phyloP scores from a whole-genome alignment of 1,140 invertebrate species.

The Drosophila sechellia region DNA sequence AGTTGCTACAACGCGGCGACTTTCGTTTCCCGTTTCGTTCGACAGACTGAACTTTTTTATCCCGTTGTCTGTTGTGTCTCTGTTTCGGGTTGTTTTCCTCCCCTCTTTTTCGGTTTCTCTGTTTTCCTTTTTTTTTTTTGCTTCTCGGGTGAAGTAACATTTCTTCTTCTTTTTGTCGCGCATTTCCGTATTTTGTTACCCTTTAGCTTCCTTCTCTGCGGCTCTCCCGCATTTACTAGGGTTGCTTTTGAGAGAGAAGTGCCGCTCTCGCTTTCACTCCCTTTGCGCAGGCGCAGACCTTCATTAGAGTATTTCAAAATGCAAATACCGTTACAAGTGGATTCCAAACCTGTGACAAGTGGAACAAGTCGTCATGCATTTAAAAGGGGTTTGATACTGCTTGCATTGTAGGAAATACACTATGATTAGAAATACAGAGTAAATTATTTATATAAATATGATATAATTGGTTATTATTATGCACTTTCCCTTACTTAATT shows the following conservation, averaged over 20 bases:
- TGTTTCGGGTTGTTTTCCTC: constrained; percentile 49
- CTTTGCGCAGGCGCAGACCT: constrained; percentile 48
- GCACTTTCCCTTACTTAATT: too few relatives aligned
- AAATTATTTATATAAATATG: too few relatives aligned
- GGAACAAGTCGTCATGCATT: background rate
- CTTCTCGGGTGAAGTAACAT: constrained; percentile 57
- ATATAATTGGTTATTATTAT: too few relatives aligned
- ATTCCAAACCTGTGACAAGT: constrained; percentile 12
- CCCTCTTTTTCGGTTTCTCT: constrained; percentile 24
- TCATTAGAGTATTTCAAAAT: constrained; percentile 36
- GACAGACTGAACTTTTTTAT: constrained; percentile 46
- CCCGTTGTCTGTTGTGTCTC: constrained; percentile 33
- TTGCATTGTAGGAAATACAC: background rate
- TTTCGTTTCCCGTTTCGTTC: constrained; percentile 62
- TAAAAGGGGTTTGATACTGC: background rate
- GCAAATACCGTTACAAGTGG: constrained; percentile 50
- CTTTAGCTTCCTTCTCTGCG: constrained; percentile 65
- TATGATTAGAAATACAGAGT: too few relatives aligned
- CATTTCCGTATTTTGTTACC: constrained; percentile 80
- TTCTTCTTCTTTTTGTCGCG: constrained; percentile 57
- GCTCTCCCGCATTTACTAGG: constrained; percentile 3
- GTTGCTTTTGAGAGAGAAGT: constrained; percentile 12
- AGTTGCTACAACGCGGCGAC: constrained; percentile 50
- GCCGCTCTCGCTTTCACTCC: constrained; percentile 9
- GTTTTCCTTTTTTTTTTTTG: constrained; percentile 1